phyloP scores from a whole-genome alignment of 2,113 vertebrate species.

The Salvelinus namaycush region DNA sequence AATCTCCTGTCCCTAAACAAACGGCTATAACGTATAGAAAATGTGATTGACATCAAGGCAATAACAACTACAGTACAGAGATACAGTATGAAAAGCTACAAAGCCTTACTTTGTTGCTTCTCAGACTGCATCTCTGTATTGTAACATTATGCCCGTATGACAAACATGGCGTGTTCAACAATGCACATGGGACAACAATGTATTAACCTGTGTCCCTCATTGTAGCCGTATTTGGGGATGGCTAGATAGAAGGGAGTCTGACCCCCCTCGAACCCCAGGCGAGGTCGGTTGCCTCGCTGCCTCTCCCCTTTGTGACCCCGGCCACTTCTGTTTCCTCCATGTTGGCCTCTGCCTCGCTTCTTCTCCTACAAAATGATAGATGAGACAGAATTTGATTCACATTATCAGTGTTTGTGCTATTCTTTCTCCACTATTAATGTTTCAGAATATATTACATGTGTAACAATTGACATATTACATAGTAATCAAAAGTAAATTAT shows the following conservation, averaged over 20 bases:
- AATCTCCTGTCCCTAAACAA: not conserved
- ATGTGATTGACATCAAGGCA: not conserved
- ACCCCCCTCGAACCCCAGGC: conserved; percentile 93
- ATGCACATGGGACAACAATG: not conserved
- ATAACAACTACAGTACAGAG: conserved; percentile 3
- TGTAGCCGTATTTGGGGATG: conserved; percentile 94
- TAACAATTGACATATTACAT: no score
- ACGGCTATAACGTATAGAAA: not conserved
- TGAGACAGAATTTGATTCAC: not conserved
- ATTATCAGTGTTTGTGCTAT: not conserved
- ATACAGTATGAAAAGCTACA: no score
- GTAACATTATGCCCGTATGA: no score
- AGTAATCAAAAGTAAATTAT: no score
- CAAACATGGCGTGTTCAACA: not conserved
- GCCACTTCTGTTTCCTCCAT: conserved; percentile 86
- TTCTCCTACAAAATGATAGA: conserved; percentile 72
- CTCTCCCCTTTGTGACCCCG: conserved; percentile 90
- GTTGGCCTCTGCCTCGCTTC: conserved; percentile 79
- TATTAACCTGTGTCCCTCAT: conserved; percentile 89
- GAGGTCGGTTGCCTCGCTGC: conserved; percentile 86
- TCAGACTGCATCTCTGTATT: no score
- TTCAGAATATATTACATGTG: not conserved
- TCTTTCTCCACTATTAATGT: not conserved
- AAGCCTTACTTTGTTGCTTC: no score
- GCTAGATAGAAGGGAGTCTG: conserved; percentile 90